phyloP scores from a whole-genome alignment of 37 sponge, comb jelly and placozoan species.

The Bolinopsis microptera region DNA sequence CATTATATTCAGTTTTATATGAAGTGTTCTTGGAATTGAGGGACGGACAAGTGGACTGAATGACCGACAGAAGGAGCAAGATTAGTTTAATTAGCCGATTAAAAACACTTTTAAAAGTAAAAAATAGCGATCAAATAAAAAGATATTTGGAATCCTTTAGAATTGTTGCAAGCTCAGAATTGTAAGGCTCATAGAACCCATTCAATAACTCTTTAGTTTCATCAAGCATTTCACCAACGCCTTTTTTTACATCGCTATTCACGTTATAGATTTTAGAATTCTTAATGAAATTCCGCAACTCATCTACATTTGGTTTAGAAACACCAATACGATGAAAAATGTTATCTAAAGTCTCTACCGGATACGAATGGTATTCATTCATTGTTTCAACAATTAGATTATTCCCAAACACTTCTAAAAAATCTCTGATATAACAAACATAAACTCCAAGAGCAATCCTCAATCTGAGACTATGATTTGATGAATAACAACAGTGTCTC shows the following conservation, averaged over 20 bases:
- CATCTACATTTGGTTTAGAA: neutral
- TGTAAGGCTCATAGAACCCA: neutral
- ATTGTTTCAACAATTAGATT: neutral
- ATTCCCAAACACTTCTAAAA: neutral
- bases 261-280: slow-evolving; percentile 35
- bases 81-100: too few species aligned
- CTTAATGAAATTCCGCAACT: neutral
- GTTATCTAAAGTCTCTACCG: neutral
- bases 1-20: too few species aligned
- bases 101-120: too few species aligned
- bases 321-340: neutral
- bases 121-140: too few species aligned
- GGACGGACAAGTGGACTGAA: too few species aligned
- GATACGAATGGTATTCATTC: neutral
- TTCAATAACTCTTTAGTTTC: neutral
- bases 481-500: neutral
- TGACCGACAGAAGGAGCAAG: too few species aligned
- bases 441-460: slow-evolving; percentile 1
- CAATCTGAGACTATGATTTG: neutral
- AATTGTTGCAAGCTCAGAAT: neutral
- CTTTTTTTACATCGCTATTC: slow-evolving; percentile 53
- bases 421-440: neutral
- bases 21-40: too few species aligned
- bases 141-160: too few species aligned
- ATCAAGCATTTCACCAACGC: slow-evolving; percentile 7